A percentile compares a stretch with the other conserved stretches of the same genome.
Conservation (phyloP, 2,797 vertebrate genomes). For the Eulemur coronatus region DNA sequence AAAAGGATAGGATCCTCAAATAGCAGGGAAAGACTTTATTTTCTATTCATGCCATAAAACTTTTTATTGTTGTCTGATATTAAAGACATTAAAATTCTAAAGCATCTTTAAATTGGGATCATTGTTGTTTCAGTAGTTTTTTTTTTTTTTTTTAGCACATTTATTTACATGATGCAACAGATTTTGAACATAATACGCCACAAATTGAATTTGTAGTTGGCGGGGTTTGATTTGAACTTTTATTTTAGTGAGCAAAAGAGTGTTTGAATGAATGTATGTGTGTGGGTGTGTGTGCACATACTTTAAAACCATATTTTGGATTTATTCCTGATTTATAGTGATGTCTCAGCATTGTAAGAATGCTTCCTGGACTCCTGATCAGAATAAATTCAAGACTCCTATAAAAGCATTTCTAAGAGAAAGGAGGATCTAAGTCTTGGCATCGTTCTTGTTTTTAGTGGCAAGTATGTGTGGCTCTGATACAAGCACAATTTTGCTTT, state of each 20-base stretch:
- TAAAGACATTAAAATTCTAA: not conserved
- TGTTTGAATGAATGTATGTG: not conserved
- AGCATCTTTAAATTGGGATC: slow-evolving; percentile 32
- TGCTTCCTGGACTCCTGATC: not conserved
- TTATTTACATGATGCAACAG: slow-evolving; percentile 41
- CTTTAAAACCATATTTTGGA: not conserved
- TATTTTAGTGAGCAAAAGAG: not conserved
- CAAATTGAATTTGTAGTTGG: not conserved
- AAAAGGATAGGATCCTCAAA: not conserved
- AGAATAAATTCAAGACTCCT: not conserved
- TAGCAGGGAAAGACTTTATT: not conserved
- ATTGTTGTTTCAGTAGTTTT: slow-evolving; percentile 60
- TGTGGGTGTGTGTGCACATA: not conserved
- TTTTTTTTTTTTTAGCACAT: not conserved
- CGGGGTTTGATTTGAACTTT: slow-evolving; percentile 20
- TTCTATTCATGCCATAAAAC: not conserved
- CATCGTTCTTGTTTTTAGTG: not conserved
- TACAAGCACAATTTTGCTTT: slow-evolving; percentile 4
- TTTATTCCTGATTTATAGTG: not conserved
- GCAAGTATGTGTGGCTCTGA: not conserved
- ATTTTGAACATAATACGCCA: slow-evolving; percentile 38
- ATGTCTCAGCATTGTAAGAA: not conserved
- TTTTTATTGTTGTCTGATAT: not conserved
- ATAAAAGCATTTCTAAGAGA: not conserved
- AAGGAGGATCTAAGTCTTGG: not conserved